Base-by-base conservation (phyloP, 2,113 vertebrate species). In the Panurus biarmicus region DNA sequence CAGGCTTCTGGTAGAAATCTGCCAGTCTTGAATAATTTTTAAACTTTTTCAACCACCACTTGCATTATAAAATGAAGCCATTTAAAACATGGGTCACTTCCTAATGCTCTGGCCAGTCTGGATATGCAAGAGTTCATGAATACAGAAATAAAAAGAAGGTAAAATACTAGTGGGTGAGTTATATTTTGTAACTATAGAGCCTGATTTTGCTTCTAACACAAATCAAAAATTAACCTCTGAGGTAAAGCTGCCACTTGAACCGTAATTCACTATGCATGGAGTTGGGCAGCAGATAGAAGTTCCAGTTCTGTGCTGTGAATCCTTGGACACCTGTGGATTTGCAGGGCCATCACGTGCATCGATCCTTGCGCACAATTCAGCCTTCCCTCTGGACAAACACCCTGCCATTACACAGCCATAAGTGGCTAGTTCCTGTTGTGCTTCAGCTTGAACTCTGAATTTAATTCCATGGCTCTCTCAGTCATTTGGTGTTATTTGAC, bases 291-390 rank as follows among this genome's bases (percentile, higher is more conserved):
- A 71, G 23, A 35, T 4, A 75, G 12, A 82, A 67, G 24, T 28
- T 78, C 5, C 33, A n/a, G 20, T 38, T 67, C 53, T 75, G 38
- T 0, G 0, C 28, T 64, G 57, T 75, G 33, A 58, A 16, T 38
- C 1, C 1, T 4, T 85, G 83, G 45, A 67, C 33, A 51, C 57
- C 40, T 4, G 1, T 36, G 48, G 60, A 50, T 78, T 75, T 85
- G 7, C 78, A 78, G 38, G 45, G 16, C 48, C 14, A 9, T 17
- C 38, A 35, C n/a, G 16, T 0, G 0, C 35, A 64, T 21, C 53
- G 29, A 14, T 71, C 29, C 48, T 22, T 17, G 28, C 28, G n/a
- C n/a, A 44, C 18, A 69, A 5, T 56, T 76, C 67, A 57, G 40
- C 8, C 9, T 76, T 89, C 50, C 54, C 36, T 56, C 67, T 65